Percentiles rank a stretch among this genome's conserved stretches.
phyloP scores from a whole-genome alignment of 1,140 invertebrate genomes.

The Aradophagus sp. region DNA sequence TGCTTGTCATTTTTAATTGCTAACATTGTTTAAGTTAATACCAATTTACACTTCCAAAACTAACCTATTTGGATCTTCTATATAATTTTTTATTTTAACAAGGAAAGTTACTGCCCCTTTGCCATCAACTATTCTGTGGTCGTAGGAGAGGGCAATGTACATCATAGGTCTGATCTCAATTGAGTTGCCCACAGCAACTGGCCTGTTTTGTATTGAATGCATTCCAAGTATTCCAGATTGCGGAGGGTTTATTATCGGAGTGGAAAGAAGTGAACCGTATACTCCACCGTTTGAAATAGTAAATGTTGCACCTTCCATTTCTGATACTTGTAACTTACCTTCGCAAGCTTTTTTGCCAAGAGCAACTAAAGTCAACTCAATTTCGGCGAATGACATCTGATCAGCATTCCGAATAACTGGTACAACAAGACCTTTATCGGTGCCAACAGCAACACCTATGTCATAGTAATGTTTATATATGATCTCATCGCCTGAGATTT shows the following conservation, averaged over 20 bases:
- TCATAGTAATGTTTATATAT: slow-evolving; percentile 51
- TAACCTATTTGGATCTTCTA: slow-evolving; percentile 32
- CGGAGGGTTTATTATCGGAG: slow-evolving; percentile 50
- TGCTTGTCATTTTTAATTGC: slow-evolving; percentile 18
- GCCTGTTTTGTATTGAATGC: slow-evolving; percentile 20
- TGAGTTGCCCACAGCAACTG: slow-evolving; percentile 13
- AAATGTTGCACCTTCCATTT: slow-evolving; percentile 42
- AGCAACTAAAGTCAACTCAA: slow-evolving; percentile 35
- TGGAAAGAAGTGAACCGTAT: slow-evolving; percentile 48
- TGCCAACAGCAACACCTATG: slow-evolving; percentile 48
- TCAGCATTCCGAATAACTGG: slow-evolving; percentile 44
- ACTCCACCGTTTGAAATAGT: slow-evolving; percentile 49
- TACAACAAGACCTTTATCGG: slow-evolving; percentile 35
- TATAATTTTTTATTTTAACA: slow-evolving; percentile 22
- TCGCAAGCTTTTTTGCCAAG: slow-evolving; percentile 36
- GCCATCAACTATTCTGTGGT: slow-evolving; percentile 50
- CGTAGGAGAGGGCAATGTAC: slow-evolving; percentile 55
- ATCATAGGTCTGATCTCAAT: slow-evolving; percentile 49
- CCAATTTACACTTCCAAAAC: slow-evolving; percentile 27
- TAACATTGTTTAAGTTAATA: slow-evolving; percentile 18
- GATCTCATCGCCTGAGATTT: slow-evolving; percentile 64
- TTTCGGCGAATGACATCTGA: slow-evolving; percentile 29
- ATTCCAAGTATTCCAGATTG: slow-evolving; percentile 46
- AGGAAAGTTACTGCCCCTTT: slow-evolving; percentile 28
- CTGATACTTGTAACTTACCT: slow-evolving; percentile 24